phyloP scores from a whole-genome alignment of 2,888 invertebrate genomes.

The Drosophila helvetica region DNA sequence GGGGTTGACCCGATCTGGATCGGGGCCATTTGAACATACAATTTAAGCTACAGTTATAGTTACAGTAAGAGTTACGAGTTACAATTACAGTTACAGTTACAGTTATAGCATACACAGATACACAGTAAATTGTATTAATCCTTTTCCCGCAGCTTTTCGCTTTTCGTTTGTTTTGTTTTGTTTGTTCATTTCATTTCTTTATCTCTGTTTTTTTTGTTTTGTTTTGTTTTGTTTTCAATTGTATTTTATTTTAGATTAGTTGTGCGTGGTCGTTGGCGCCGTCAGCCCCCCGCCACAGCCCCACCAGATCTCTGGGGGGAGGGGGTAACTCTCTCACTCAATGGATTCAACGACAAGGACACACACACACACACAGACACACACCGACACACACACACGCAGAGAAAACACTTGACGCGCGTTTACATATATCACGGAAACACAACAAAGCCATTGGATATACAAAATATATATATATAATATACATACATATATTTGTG shows the following conservation, averaged over 20 bases:
- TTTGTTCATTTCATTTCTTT: not conserved
- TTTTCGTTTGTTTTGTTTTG: not conserved
- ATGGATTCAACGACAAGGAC: constrained; percentile 37
- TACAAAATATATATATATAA: constrained; percentile 57
- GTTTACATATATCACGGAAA: constrained; percentile 79
- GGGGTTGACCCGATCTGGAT: not conserved
- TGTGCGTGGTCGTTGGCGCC: constrained; percentile 44
- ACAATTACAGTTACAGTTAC: constrained; percentile 27
- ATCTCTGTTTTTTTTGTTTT: not conserved
- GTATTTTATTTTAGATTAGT: not conserved
- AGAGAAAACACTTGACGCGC: constrained; percentile 63
- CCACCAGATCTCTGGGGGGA: constrained; percentile 6
- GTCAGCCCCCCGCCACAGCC: constrained; percentile 10
- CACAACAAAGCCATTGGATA: constrained; percentile 77
- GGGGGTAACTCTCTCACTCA: constrained; percentile 31
- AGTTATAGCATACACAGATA: constrained; percentile 46
- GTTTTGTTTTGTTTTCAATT: not conserved
- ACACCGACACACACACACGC: constrained; percentile 29
- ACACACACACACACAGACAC: too few species aligned
- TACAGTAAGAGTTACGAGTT: constrained; percentile 23
- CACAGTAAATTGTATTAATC: constrained; percentile 44
- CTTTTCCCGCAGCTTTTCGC: constrained; percentile 14
- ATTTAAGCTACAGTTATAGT: constrained; percentile 35
- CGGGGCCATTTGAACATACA: constrained; percentile 31
- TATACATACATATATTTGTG: constrained; percentile 14